phyloP scores from a whole-genome alignment of 2,888 invertebrate genomes.

The Teinopalpus imperialis region DNA sequence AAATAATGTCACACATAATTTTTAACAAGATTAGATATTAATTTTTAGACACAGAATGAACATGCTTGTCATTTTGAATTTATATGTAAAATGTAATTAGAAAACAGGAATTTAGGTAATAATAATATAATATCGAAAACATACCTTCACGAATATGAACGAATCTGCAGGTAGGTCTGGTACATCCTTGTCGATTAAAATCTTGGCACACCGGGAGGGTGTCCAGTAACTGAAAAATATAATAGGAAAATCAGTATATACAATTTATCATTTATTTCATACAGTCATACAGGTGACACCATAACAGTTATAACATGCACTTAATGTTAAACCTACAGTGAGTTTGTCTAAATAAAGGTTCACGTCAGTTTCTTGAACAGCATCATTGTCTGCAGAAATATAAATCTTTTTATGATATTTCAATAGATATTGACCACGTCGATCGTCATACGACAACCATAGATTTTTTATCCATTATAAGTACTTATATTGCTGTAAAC shows the following conservation, averaged over 20 bases:
- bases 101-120: not conserved
- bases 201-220: conserved; percentile 99
- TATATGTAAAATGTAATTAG: not conserved
- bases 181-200: conserved; percentile 99
- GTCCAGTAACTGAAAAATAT: conserved; percentile 97
- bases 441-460: too few species aligned
- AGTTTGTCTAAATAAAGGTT: too few species aligned
- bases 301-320: conserved; percentile 37
- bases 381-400: too few species aligned
- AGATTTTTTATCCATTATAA: too few species aligned
- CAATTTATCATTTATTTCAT: conserved; percentile 30
- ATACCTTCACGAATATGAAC: conserved; percentile 98
- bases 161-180: conserved; percentile 98
- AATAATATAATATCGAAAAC: conserved; percentile 36
- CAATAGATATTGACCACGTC: too few species aligned
- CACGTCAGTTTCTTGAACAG: too few species aligned
- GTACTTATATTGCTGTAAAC: too few species aligned
- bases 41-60: not conserved
- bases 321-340: conserved; percentile 5
- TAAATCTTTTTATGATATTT: too few species aligned
- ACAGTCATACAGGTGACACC: conserved; percentile 50
- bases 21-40: not conserved
- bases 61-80: conserved; percentile 1
- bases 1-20: conserved; percentile 4
- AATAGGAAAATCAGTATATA: conserved; percentile 58